phyloP scores from a whole-genome alignment of 1,140 invertebrate species.

The Solen grandis region DNA sequence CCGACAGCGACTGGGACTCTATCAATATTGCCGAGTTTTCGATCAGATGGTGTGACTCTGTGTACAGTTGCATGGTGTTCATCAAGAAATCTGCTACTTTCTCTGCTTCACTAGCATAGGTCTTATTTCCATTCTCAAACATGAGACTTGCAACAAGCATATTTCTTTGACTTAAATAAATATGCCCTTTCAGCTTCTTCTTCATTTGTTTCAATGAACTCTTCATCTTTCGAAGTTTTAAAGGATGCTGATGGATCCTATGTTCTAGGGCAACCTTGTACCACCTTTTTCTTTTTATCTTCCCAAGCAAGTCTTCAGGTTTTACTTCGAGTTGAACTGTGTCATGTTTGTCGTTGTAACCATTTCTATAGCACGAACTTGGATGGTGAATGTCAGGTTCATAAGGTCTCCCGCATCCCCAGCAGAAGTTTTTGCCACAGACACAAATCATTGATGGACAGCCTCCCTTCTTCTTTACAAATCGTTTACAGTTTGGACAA shows the following conservation, averaged over 20 bases:
- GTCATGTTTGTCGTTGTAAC: conserved; percentile 6
- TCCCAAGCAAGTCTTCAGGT: not conserved
- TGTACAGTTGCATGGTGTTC: conserved; percentile 50
- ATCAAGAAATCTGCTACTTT: conserved; percentile 22
- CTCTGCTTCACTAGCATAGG: conserved; percentile 3
- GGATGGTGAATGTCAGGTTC: not conserved
- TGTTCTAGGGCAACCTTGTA: conserved; percentile 35
- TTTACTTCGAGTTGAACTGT: not conserved
- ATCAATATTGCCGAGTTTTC: conserved; percentile 56
- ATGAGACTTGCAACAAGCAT: not conserved
- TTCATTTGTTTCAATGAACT: conserved; percentile 6
- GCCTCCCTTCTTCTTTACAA: conserved; percentile 58
- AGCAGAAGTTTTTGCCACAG: conserved; percentile 58
- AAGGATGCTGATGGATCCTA: conserved; percentile 35
- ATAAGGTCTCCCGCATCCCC: conserved; percentile 58
- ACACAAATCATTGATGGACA: conserved; percentile 53
- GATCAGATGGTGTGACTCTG: conserved; percentile 55
- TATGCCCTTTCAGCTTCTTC: conserved; percentile 11
- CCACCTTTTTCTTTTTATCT: conserved; percentile 17
- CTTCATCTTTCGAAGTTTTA: conserved; percentile 1
- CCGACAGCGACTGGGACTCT: conserved; percentile 2
- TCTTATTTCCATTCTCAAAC: conserved; percentile 16
- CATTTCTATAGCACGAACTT: not conserved
- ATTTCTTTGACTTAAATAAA: conserved; percentile 9
- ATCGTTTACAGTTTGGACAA: conserved; percentile 52